phyloP scores from a whole-genome alignment of 2,113 vertebrate species.

The Brachypteracias leptosomus region DNA sequence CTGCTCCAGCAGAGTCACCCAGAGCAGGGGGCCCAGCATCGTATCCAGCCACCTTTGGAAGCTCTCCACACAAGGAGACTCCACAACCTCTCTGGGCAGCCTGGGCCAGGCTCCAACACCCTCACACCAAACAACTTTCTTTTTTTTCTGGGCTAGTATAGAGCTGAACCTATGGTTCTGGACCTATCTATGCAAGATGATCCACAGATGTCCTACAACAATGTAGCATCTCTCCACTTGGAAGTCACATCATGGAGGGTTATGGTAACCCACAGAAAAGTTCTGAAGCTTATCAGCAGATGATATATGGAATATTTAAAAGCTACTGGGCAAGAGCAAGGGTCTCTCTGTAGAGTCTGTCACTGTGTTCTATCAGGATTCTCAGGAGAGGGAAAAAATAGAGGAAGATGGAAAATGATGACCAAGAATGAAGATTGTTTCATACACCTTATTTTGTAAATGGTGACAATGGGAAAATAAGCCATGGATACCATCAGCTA shows the following conservation, averaged over 20 bases:
- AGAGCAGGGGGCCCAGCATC: too few species aligned
- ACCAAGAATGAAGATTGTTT: neutral
- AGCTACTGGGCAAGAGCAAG: neutral
- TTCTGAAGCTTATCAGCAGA: neutral
- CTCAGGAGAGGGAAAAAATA: neutral
- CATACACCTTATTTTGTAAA: neutral
- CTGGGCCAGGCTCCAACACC: too few species aligned
- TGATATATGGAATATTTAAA: neutral
- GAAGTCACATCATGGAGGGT: neutral
- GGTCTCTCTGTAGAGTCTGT: neutral
- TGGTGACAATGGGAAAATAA: rapidly evolving
- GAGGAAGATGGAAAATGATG: neutral
- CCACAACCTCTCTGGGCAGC: too few species aligned
- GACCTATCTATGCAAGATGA: neutral
- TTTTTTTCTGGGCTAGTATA: neutral
- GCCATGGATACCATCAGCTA: neutral
- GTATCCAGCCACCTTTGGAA: too few species aligned
- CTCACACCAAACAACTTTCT: too few species aligned
- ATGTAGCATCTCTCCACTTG: neutral
- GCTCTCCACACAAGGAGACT: too few species aligned
- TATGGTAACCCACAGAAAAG: neutral
- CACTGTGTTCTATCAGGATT: neutral
- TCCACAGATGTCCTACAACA: neutral
- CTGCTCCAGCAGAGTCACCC: too few species aligned
- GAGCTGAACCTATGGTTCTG: neutral